Evolutionary conservation across 2,888 invertebrate species (phyloP).

Genomic region (Liodrosophila aerea): DNA sequence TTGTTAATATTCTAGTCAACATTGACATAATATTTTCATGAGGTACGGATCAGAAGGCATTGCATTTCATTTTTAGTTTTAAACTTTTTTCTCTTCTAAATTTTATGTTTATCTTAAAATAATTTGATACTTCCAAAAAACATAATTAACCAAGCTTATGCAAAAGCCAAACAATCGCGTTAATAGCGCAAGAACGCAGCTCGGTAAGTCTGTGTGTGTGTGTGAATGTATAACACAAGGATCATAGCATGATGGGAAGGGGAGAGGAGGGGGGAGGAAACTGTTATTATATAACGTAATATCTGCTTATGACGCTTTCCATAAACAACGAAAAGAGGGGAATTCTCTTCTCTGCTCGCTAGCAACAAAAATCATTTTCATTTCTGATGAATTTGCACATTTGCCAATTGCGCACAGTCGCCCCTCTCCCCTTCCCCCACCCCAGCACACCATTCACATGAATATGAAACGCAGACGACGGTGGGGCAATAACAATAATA

Average conservation of each 20-base stretch:
- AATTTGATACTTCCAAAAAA: no score
- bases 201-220: neutral
- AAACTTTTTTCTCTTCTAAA: no score
- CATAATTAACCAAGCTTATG: no score
- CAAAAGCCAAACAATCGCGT: no score
- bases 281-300: no score
- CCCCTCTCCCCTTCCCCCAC: neutral
- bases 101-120: no score
- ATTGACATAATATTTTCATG: conserved; percentile 2
- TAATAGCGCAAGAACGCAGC: neutral
- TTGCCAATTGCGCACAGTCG: conserved; percentile 24
- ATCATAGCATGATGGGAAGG: no score
- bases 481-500: conserved; percentile 37
- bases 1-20: neutral
- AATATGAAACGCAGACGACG: conserved; percentile 17
- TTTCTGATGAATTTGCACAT: conserved; percentile 44
- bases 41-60: conserved; percentile 27
- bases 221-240: conserved; percentile 29
- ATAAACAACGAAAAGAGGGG: neutral
- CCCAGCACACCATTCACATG: conserved; percentile 2
- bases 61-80: conserved; percentile 13
- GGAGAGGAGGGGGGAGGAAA: no score
- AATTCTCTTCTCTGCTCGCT: conserved; percentile 12
- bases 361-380: conserved; percentile 8
- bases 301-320: no score